These are phyloP conservation scores for Drosophila neonasuta DNA, from an alignment of 2,888 invertebrate species.

Conservation along the genomic window DNA sequence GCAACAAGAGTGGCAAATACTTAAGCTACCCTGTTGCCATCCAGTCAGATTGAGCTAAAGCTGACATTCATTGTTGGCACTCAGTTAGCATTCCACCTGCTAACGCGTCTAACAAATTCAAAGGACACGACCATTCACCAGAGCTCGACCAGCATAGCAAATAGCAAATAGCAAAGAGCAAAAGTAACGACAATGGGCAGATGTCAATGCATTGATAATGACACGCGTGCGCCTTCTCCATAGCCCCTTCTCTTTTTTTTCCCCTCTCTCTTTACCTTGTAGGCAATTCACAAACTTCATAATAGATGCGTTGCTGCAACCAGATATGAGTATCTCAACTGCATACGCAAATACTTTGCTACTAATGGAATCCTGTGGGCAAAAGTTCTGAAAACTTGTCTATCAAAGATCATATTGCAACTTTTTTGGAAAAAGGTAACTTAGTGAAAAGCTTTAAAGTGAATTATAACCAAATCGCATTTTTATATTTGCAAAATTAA, in stretches of 20 bases:
- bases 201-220: slow-evolving; percentile 64
- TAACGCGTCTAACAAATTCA: slow-evolving; percentile 38
- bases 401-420: background rate
- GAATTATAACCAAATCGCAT: background rate
- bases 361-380: slow-evolving; percentile 21
- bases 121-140: slow-evolving; percentile 10
- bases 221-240: slow-evolving; percentile 26
- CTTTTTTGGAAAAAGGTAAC: background rate
- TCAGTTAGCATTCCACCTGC: slow-evolving; percentile 13
- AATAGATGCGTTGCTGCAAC: slow-evolving; percentile 39
- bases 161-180: slow-evolving; percentile 15
- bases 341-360: slow-evolving; percentile 4
- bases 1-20: slow-evolving; percentile 31
- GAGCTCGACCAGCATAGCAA: slow-evolving; percentile 7
- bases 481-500: background rate
- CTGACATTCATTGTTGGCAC: slow-evolving; percentile 11
- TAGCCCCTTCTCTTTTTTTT: background rate
- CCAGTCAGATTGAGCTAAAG: slow-evolving; percentile 13
- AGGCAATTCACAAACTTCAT: slow-evolving; percentile 18
- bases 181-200: slow-evolving; percentile 61
- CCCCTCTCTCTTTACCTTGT: background rate
- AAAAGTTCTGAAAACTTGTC: background rate
- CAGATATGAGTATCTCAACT: slow-evolving; percentile 12
- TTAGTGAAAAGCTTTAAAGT: background rate
- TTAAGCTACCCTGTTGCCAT: slow-evolving; percentile 23